These are phyloP conservation scores for Aricia agestis DNA, from an alignment of 1,140 invertebrate genomes.

Conservation along the genomic window DNA sequence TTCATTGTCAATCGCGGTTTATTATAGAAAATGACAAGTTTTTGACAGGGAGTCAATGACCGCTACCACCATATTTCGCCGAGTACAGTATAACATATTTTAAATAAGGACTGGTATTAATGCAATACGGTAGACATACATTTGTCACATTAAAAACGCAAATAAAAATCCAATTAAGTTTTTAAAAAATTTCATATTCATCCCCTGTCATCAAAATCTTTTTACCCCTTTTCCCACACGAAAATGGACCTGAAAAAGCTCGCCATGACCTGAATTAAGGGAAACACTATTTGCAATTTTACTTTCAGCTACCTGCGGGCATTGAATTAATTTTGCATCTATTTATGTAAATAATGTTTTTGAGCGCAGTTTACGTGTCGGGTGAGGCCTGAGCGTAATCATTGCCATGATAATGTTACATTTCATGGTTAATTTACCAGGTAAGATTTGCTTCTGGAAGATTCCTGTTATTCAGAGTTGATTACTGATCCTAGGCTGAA, in stretches of 20 bases:
- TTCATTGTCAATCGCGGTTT: too few relatives aligned
- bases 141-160: too few relatives aligned
- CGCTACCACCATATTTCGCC: too few relatives aligned
- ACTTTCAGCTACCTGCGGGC: slow-evolving; percentile 4
- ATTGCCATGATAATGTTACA: not conserved
- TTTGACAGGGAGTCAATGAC: too few relatives aligned
- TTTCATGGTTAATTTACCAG: not conserved
- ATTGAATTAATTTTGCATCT: slow-evolving; percentile 27
- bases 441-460: not conserved
- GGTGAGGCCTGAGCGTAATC: not conserved
- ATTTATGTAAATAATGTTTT: slow-evolving; percentile 28
- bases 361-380: slow-evolving; percentile 7
- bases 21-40: too few relatives aligned
- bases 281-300: slow-evolving; percentile 6
- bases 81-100: too few relatives aligned
- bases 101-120: too few relatives aligned
- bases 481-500: not conserved
- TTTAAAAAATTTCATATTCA: not conserved
- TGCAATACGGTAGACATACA: too few relatives aligned
- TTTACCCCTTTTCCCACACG: not conserved
- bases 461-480: not conserved
- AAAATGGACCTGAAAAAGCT: not conserved
- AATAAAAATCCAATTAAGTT: not conserved
- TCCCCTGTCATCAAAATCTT: not conserved
- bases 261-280: not conserved